Evolutionary conservation across 2,113 vertebrate genomes (phyloP).

Genomic region (Pygoscelis antarcticus): DNA sequence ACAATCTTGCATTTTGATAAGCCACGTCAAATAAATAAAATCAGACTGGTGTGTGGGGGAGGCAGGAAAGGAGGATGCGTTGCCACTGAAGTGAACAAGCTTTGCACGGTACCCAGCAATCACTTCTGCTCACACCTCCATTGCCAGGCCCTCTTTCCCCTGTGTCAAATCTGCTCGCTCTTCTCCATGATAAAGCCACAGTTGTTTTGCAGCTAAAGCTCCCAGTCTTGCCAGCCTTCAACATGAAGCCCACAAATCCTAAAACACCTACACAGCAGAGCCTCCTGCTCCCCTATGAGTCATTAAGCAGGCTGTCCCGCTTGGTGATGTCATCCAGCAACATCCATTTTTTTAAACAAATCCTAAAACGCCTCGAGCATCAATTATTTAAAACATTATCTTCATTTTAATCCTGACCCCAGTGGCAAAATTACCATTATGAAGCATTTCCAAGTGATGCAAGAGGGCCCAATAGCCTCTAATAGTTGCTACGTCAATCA

Average conservation of each 20-base stretch:
- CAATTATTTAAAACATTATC: slow-evolving; percentile 47
- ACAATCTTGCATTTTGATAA: slow-evolving; percentile 25
- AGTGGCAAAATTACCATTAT: slow-evolving; percentile 16
- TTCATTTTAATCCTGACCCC: slow-evolving; percentile 52
- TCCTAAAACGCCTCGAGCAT: background rate
- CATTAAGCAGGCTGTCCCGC: slow-evolving; percentile 55
- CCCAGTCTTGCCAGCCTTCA: slow-evolving; percentile 35
- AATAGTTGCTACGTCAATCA: background rate
- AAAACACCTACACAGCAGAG: slow-evolving; percentile 61
- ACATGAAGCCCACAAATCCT: slow-evolving; percentile 59
- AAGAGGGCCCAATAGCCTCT: background rate
- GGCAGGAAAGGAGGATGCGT: background rate
- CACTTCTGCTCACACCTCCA: slow-evolving; percentile 21
- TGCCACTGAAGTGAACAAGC: background rate
- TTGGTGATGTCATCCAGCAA: slow-evolving; percentile 46
- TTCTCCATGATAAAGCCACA: background rate
- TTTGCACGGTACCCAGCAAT: background rate
- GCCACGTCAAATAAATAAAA: background rate
- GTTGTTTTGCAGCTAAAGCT: slow-evolving; percentile 44
- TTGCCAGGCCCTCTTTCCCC: background rate
- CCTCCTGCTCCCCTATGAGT: slow-evolving; percentile 63
- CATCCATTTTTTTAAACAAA: background rate
- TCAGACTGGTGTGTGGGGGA: background rate
- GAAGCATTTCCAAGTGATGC: slow-evolving; percentile 30
- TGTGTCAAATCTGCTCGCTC: background rate